Conservation (phyloP, 2,797 vertebrate species). For the Synanceia verrucosa region DNA sequence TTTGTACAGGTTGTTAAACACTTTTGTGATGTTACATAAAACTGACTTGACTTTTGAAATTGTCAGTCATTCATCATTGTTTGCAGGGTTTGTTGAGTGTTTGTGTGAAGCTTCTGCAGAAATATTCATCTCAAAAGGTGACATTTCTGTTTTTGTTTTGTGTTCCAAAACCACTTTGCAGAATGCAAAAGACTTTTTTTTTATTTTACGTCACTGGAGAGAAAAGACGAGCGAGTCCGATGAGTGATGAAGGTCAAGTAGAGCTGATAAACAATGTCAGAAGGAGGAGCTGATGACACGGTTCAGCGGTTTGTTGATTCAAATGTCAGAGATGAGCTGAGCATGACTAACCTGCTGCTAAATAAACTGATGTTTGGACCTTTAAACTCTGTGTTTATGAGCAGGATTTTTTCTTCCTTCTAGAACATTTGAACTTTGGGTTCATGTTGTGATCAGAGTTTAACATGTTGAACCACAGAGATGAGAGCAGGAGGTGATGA, state of each 20-base stretch:
- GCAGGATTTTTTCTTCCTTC: neutral
- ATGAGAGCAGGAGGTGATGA: neutral
- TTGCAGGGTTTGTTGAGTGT: neutral
- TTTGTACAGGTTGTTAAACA: too few relatives aligned
- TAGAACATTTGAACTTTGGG: neutral
- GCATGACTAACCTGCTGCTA: conserved; percentile 53
- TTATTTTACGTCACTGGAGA: neutral
- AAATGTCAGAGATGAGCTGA: conserved; percentile 46
- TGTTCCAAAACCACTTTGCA: neutral
- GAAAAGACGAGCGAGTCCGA: neutral
- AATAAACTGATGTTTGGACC: conserved; percentile 47
- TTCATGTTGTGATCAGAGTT: neutral
- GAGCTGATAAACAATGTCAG: conserved; percentile 20
- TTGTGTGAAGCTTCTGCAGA: neutral
- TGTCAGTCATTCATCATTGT: too few relatives aligned
- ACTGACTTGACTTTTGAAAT: too few relatives aligned
- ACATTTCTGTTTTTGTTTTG: neutral
- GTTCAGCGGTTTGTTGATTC: conserved; percentile 8
- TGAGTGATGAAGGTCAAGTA: neutral
- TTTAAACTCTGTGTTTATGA: neutral
- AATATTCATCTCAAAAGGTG: neutral
- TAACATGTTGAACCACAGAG: neutral
- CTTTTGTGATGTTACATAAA: too few relatives aligned
- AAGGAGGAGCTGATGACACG: neutral
- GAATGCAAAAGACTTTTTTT: neutral